Evolutionary conservation across 1,140 invertebrate species (phyloP), one percentile per base, ranked within the genome.

Genomic region (Drosophila neocordata): DNA sequence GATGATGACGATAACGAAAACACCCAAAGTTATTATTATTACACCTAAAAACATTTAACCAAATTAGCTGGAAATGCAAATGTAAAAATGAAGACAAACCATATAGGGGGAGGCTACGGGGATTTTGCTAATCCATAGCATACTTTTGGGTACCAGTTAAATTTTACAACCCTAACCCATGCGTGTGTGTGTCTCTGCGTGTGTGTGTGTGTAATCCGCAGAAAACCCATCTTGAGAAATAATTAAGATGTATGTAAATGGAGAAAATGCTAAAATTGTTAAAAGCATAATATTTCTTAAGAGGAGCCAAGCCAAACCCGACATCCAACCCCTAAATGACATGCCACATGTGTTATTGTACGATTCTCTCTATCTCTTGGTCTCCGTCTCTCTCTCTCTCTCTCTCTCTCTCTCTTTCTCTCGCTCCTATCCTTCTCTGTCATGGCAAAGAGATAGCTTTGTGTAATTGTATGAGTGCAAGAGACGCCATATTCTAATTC

Each of bases 161-260:
- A 82, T 85, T 87, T 82, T 65, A 76, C 80, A 78, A 80, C 74
- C 84, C 84, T 73, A 52, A 59, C 12, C 34, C 52, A 56, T 38
- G 60, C 38, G 11, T 56, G 13, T 24, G 38, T 31, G 34, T 12
- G 9, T 44, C 3, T 11, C 1, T n/a, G 37, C 3, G 37, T 13
- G 37, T 13, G 12, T 69, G 65, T 62, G 57, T 37, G 51, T 67
- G 55, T 88, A 88, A 88, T 88, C 83, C 78, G 75, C 82, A 82
- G 55, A 74, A 87, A 87, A 79, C 79, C 79, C 83, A 88, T 88
- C 88, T 90, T 90, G 82, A 90, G 88, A 90, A 90, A 90, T 90
- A 90, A 90, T 90, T 90, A 90, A 90, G 88, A 90, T 90, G 74
- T 90, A 90, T 90, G 88, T 81, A 88, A 79, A 90, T 83, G 87